Conservation (phyloP, 1,140 invertebrate genomes). For the Phthorimaea operculella region DNA sequence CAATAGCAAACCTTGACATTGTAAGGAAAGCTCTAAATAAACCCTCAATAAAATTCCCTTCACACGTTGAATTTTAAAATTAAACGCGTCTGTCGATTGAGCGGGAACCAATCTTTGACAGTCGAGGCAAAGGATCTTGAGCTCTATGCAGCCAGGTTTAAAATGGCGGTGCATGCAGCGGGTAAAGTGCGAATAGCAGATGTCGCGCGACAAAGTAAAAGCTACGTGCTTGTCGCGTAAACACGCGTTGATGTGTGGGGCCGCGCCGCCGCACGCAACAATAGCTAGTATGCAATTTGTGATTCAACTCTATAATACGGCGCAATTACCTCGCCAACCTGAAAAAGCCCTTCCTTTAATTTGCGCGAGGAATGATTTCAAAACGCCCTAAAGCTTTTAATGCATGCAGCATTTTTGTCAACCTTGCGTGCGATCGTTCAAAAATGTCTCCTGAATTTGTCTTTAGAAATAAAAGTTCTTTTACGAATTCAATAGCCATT, state of each 20-base stretch:
- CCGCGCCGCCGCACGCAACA: constrained; percentile 45
- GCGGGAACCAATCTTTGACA: constrained; percentile 9
- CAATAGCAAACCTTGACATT: constrained; percentile 5
- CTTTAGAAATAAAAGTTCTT: neutral
- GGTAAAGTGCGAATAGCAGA: constrained; percentile 23
- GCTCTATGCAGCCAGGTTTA: constrained; percentile 19
- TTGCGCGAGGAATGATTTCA: neutral
- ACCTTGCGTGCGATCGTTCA: neutral
- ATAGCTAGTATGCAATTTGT: constrained; percentile 59
- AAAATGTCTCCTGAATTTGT: neutral
- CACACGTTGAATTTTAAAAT: constrained; percentile 42
- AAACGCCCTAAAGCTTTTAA: neutral
- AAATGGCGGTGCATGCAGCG: neutral
- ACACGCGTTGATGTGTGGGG: constrained; percentile 57
- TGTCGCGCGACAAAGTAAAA: constrained; percentile 62
- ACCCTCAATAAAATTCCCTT: constrained; percentile 36
- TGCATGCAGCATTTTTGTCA: neutral
- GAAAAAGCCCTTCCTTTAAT: constrained; percentile 18
- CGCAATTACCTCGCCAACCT: constrained; percentile 35
- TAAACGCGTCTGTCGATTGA: constrained; percentile 28
- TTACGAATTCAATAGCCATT: neutral
- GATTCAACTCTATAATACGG: constrained; percentile 55
- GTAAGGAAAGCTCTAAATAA: constrained; percentile 24
- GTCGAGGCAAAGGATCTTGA: constrained; percentile 11
- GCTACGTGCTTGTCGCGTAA: constrained; percentile 55